Evolutionary conservation across 2,888 invertebrate species (phyloP), one percentile per base, ranked within the genome.

Genomic region (Ellobium chinense): DNA sequence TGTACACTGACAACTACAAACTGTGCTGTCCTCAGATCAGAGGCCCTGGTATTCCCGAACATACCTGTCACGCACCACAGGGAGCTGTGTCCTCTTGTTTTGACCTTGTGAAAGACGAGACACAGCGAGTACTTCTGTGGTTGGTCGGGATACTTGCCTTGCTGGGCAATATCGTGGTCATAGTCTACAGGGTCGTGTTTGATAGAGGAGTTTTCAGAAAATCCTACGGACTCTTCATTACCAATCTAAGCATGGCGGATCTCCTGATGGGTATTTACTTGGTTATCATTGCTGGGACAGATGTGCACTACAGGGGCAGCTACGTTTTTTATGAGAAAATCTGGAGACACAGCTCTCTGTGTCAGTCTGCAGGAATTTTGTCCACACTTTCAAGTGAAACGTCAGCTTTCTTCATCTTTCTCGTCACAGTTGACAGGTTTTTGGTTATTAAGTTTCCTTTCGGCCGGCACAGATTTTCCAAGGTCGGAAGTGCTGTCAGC

Each of bases 391-490:
- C 95, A 77, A 94, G 94, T 81, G 95, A 95, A 89, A 94, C 95
- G 4, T 95, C 95, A 0, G 95, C 95, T 0, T 89, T 95, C 82
- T 94, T 95, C 73, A 92, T 95, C 21, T 94, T 94, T 0, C 86
- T 95, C 81, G 95, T 95, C 78, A 95, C 95, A 0, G 94, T 95
- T 93, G 95, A 95, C 89, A 94, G 95, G 18, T 94, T 95, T 85
- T 93, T 95, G 84, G 95, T 95, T 0, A 95, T 95, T 36, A 94
- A 94, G 24, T 93, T n/a, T n/a, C n/a, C n/a, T n/a, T n/a, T n/a
- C n/a, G n/a, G n/a, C n/a, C n/a, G n/a, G n/a, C n/a, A n/a, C n/a
- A n/a, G n/a, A n/a, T n/a, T n/a, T n/a, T n/a, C n/a, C n/a, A n/a
- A n/a, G n/a, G n/a, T n/a, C n/a, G n/a, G n/a, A n/a, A n/a, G n/a